Conservation (phyloP, 2,797 vertebrate species). For the Cirrhinus molitorella region DNA sequence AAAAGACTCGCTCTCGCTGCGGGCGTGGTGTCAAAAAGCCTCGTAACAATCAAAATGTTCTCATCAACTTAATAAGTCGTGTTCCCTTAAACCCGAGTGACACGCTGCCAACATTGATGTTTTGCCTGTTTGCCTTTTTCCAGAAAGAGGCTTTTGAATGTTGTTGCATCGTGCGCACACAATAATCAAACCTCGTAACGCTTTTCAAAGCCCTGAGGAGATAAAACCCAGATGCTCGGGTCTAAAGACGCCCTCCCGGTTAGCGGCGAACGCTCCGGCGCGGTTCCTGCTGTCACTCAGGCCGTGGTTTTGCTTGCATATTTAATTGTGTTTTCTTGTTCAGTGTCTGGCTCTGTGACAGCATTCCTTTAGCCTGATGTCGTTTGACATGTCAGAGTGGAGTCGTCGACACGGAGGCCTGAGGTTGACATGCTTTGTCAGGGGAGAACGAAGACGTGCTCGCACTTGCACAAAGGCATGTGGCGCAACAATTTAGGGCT, state of each 20-base stretch:
- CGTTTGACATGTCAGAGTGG: slow-evolving; percentile 29
- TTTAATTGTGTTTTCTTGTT: slow-evolving; percentile 37
- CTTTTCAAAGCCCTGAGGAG: background rate
- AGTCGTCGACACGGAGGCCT: slow-evolving; percentile 31
- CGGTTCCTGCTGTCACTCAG: slow-evolving; percentile 24
- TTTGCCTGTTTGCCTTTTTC: slow-evolving; percentile 23
- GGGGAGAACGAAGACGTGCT: slow-evolving; percentile 69
- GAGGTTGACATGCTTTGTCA: slow-evolving; percentile 69
- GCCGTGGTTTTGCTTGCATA: slow-evolving; percentile 14
- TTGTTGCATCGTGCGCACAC: background rate
- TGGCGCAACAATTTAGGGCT: slow-evolving; percentile 74
- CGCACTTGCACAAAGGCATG: slow-evolving; percentile 71
- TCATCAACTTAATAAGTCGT: slow-evolving; percentile 51
- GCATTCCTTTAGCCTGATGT: slow-evolving; percentile 39
- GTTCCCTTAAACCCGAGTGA: slow-evolving; percentile 46
- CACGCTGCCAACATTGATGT: slow-evolving; percentile 41
- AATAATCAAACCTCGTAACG: slow-evolving; percentile 17
- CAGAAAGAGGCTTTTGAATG: slow-evolving; percentile 17
- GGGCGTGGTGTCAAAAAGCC: slow-evolving; percentile 55
- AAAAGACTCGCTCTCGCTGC: slow-evolving; percentile 45
- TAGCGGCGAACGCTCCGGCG: background rate
- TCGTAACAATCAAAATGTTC: slow-evolving; percentile 50
- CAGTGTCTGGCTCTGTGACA: slow-evolving; percentile 14
- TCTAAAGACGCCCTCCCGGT: background rate
- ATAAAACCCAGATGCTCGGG: slow-evolving; percentile 23